phyloP scores from a whole-genome alignment of 2,113 vertebrate genomes.

The Ochotona princeps region DNA sequence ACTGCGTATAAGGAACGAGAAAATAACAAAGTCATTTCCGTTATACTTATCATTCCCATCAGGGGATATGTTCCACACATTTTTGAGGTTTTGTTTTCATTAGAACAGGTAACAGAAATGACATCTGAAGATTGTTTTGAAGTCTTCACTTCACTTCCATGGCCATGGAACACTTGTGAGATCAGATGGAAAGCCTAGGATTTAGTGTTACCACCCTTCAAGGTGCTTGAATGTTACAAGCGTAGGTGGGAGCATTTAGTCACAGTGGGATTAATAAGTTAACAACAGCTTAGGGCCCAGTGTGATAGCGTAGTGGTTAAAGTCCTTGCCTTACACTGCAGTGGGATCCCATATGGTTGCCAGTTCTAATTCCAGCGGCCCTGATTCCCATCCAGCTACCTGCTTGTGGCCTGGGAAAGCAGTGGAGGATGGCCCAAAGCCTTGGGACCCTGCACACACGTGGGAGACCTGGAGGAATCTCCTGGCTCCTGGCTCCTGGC shows the following conservation, averaged over 20 bases:
- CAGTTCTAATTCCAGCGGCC: too few relatives aligned
- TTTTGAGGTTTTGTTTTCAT: constrained; percentile 33
- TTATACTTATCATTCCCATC: neutral
- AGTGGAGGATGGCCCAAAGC: too few relatives aligned
- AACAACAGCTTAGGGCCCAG: too few relatives aligned
- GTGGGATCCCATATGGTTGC: too few relatives aligned
- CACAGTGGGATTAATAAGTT: neutral
- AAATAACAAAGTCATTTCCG: neutral
- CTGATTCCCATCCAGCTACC: too few relatives aligned
- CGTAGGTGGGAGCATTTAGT: constrained; percentile 16
- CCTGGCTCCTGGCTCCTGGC: too few relatives aligned
- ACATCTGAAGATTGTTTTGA: neutral
- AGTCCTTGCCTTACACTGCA: too few relatives aligned
- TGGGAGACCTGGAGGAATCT: too few relatives aligned
- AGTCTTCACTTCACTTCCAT: neutral
- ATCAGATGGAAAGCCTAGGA: neutral
- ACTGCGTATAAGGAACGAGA: neutral
- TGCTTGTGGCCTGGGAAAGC: too few relatives aligned
- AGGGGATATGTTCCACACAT: neutral
- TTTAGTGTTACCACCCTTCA: constrained; percentile 12
- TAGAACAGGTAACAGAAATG: neutral
- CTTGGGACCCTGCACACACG: too few relatives aligned
- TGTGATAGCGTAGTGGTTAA: too few relatives aligned
- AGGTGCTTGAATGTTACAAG: constrained; percentile 20
- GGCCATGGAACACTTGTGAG: neutral